Evolutionary conservation across 2,113 vertebrate genomes (phyloP), one percentile per base, ranked within the genome.

Genomic region (Reinhardtius hippoglossoides): DNA sequence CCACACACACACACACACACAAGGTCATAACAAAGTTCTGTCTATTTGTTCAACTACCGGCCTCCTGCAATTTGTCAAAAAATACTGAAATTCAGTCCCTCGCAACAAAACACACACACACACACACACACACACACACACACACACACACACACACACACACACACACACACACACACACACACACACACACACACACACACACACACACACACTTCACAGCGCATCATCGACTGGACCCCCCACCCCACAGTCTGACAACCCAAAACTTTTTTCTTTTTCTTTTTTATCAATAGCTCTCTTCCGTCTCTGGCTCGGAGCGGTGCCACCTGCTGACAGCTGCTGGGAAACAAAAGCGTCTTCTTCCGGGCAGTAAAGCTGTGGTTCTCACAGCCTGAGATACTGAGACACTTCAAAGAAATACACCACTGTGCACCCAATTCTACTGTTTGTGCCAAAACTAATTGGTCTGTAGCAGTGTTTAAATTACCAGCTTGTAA

Each of bases 251-350:
- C 59, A 68, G 50, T 24, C 26, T 40, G 62, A 57, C 27, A 57
- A 31, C 27, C 23, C n/a, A 35, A 58, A 79, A 74, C 61, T 75
- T 76, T 46, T 42, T 56, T 18, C 5, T 23, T 57, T 31, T 57
- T 57, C 20, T 57, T 26, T 56, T 2, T 27, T 58, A 62, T 62
- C 56, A 77, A 23, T 58, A 57, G 54, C 37, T 80, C 40, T 64
- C 18, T 4, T 14, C 4, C 31, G 1, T 31, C 6, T 31, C 31
- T 31, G 31, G 50, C 61, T 81, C 66, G 27, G 66, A 76, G 76
- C 67, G 78, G 71, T 78, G 78, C 78, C 82, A 59, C 84, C 81
- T 76, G 78, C 84, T 84, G 85, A 82, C 77, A 85, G 68, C 82
- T 61, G 55, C 68, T 62, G n/a, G 18, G 55, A 80, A 70, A 76